A percentile compares a stretch with the other conserved stretches of the same genome.
Evolutionary conservation across 2,888 invertebrate species (phyloP).

Genomic region (Meliscaeva auricollis): DNA sequence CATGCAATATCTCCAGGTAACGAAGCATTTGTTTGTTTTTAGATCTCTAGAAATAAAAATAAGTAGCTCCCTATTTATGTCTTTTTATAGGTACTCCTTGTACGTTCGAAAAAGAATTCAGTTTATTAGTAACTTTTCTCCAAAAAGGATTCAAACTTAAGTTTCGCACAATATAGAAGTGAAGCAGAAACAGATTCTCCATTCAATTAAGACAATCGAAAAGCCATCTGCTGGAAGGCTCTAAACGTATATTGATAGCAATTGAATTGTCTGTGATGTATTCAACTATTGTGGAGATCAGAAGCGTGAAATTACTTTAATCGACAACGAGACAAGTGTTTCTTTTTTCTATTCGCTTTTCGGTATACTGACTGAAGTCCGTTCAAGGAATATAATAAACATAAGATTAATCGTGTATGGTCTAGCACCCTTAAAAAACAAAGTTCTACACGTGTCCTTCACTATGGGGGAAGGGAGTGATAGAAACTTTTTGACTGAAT

Average conservation of each 20-base stretch:
- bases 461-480: slow-evolving; percentile 48
- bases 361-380: slow-evolving; percentile 22
- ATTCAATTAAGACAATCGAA: slow-evolving; percentile 73
- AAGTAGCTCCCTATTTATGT: neutral
- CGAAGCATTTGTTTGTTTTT: slow-evolving; percentile 62
- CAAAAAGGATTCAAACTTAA: slow-evolving; percentile 33
- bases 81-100: neutral
- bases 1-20: slow-evolving; percentile 70
- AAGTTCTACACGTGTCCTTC: slow-evolving; percentile 77
- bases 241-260: slow-evolving; percentile 75
- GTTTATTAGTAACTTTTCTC: slow-evolving; percentile 41
- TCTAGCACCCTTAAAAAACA: slow-evolving; percentile 72
- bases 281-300: slow-evolving; percentile 37
- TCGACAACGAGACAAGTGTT: slow-evolving; percentile 76
- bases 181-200: neutral
- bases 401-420: slow-evolving; percentile 61
- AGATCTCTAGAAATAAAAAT: neutral
- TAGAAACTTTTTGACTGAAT: slow-evolving; percentile 82
- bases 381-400: slow-evolving; percentile 47
- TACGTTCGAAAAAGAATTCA: slow-evolving; percentile 20
- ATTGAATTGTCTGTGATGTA: slow-evolving; percentile 47
- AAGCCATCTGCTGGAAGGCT: slow-evolving; percentile 78
- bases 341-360: neutral
- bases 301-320: slow-evolving; percentile 82
- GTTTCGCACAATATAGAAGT: slow-evolving; percentile 33